These are phyloP conservation scores for Choloepus didactylus DNA, from an alignment of 2,797 vertebrate genomes.

Conservation along the genomic window DNA sequence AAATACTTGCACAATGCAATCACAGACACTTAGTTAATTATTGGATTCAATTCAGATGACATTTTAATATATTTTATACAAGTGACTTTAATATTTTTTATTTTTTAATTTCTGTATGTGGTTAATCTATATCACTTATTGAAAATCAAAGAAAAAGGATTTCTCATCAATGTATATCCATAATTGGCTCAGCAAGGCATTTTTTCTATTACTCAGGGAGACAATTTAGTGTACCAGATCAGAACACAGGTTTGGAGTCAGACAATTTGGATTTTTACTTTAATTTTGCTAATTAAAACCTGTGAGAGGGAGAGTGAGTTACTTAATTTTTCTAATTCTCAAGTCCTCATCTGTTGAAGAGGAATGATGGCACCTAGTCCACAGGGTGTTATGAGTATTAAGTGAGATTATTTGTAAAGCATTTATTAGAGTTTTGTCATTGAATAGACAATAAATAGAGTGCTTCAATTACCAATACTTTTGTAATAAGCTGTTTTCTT, in stretches of 20 bases:
- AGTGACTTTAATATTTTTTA: not conserved
- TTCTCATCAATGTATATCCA: not conserved
- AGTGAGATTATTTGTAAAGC: not conserved
- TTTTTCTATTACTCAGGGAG: not conserved
- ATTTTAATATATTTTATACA: not conserved
- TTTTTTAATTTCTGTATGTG: not conserved
- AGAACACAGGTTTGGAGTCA: not conserved
- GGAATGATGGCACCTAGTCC: not conserved
- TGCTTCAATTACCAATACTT: not conserved
- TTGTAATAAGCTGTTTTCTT: not conserved
- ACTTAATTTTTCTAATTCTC: not conserved
- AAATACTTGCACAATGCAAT: constrained; percentile 41
- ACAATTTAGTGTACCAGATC: not conserved
- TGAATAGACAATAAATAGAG: not conserved
- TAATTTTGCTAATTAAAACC: constrained; percentile 27
- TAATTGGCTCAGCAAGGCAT: not conserved
- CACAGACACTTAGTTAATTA: constrained; percentile 57
- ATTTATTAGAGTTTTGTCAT: not conserved
- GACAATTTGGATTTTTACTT: not conserved
- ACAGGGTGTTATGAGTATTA: not conserved
- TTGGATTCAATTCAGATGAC: not conserved
- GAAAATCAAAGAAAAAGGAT: not conserved
- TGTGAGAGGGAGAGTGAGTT: not conserved
- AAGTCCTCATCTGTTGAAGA: not conserved
- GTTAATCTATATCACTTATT: not conserved